Base-by-base conservation (phyloP, 1,140 invertebrate species). In the Archegozetes longisetosus region DNA sequence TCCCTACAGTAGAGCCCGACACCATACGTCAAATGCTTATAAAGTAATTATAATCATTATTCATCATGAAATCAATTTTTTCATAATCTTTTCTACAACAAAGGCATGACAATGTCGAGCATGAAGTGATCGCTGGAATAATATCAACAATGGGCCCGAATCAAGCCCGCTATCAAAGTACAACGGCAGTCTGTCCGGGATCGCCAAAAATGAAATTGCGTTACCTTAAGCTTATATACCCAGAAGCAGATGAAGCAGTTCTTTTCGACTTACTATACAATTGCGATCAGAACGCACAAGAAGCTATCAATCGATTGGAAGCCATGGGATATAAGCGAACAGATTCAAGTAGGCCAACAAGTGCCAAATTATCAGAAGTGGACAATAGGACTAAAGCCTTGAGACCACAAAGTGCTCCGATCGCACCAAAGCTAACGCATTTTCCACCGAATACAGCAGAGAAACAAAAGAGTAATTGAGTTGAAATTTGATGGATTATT, bases 181-280 rank as follows among this genome's bases (percentile, higher is more conserved):
- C 64, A 40, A 24, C 77, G 65, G 81, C 84, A 64, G 85, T 86
- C 69, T n/a, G n/a, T n/a, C 80, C 83, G 3, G 61, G 64, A 67
- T 88, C 86, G 64, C 86, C 86, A 63, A 89, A 89, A 76, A 86
- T 90, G 82, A 90, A 91, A 78, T 77, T 90, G 69, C 88, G 86
- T 75, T 91, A 90, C 72, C 77, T 92, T 75, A 91, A 91, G 73
- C 86, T 84, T 68, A 79, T 90, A 65, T 91, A 89, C 72, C 86
- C 86, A n/a, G 85, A 87, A 73, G 85, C 83, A 0, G 87, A 92
- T 64, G 87, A 90, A 71, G 86, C 84, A n/a, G 70, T 89, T 26
- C 80, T 92, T 9, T 74, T 90, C 52, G 87, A 91, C 70, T 77
- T 88, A 57, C 71, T 92, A 28, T 82, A 68, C 58, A 85, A 82